Evolutionary conservation across 2,113 vertebrate species (phyloP).

Genomic region (Phylloscopus whistleri): DNA sequence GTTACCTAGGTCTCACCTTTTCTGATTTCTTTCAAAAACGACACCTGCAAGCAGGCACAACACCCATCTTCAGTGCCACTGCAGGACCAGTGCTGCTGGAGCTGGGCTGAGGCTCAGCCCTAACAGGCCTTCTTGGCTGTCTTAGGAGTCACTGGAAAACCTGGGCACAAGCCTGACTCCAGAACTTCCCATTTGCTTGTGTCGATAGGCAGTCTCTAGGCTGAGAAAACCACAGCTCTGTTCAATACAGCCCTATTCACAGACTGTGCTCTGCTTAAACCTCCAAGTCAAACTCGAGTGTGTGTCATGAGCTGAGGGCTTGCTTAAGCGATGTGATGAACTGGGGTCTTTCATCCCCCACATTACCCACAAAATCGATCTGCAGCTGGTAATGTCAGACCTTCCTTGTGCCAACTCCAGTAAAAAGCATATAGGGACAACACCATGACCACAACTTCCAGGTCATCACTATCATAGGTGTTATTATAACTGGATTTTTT

Average conservation of each 20-base stretch:
- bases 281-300: background rate
- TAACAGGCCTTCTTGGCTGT: background rate
- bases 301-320: background rate
- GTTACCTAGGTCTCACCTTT: background rate
- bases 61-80: fast-evolving
- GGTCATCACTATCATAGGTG: background rate
- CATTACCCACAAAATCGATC: background rate
- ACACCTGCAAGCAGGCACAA: background rate
- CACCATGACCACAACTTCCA: background rate
- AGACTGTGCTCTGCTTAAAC: background rate
- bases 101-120: background rate
- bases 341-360: background rate
- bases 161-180: background rate
- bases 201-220: background rate
- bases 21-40: background rate
- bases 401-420: background rate
- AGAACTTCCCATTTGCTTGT: background rate
- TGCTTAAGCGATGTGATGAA: background rate
- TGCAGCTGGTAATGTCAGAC: background rate
- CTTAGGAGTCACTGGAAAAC: background rate
- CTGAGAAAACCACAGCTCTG: background rate
- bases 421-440: background rate
- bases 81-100: background rate
- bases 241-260: background rate
- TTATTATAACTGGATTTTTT: background rate